A percentile compares a stretch with the other conserved stretches of the same genome.
These are phyloP conservation scores for Alcedo quadribrachys DNA, from an alignment of 2,797 vertebrate species.

Conservation along the genomic window DNA sequence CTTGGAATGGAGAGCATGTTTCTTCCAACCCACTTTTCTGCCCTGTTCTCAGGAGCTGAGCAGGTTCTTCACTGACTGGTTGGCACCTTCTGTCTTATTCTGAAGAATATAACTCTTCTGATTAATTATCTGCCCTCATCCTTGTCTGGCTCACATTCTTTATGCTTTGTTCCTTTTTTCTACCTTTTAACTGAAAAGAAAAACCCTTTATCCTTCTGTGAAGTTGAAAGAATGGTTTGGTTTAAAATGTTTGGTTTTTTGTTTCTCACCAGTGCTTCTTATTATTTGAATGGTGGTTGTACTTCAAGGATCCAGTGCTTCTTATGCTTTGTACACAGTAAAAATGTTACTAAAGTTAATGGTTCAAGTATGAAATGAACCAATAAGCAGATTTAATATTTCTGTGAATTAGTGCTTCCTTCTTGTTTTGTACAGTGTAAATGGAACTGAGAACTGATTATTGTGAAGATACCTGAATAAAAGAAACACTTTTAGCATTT, in stretches of 20 bases:
- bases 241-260: accelerated
- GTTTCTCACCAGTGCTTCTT: neutral
- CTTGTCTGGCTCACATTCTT: neutral
- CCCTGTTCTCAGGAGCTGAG: neutral
- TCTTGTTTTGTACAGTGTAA: neutral
- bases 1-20: neutral
- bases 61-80: neutral
- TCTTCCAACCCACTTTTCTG: neutral
- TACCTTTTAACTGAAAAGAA: neutral
- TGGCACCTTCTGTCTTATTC: neutral
- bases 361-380: neutral
- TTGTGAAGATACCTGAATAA: neutral
- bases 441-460: neutral
- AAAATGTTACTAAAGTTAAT: neutral
- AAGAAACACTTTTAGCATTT: neutral
- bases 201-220: neutral
- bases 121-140: neutral
- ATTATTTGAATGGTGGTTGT: neutral
- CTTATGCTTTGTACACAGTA: neutral
- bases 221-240: neutral
- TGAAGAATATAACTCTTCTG: neutral
- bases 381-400: neutral
- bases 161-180: neutral
- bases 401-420: neutral
- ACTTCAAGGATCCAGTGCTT: neutral